Evolutionary conservation across 2,888 invertebrate species (phyloP).

Genomic region (Caenorhabditis zanzibari): DNA sequence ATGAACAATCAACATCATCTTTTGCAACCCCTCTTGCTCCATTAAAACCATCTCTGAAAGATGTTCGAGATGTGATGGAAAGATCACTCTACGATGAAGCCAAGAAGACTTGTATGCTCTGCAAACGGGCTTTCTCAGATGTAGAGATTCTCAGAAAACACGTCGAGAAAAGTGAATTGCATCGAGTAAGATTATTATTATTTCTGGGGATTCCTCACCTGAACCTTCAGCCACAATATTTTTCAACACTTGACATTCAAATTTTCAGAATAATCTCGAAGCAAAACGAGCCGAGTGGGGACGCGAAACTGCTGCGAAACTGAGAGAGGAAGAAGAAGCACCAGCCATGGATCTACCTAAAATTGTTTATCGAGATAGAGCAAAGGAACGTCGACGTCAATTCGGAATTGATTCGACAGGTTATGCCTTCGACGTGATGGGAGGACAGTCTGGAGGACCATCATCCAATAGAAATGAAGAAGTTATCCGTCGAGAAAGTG

Average conservation of each 20-base stretch:
- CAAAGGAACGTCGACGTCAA: conserved; percentile 95
- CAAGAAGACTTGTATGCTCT: conserved; percentile 89
- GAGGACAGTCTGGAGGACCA: conserved; percentile 5
- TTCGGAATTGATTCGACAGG: conserved; percentile 87
- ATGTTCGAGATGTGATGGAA: conserved; percentile 67
- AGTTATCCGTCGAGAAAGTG: conserved; percentile 63
- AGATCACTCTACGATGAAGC: conserved; percentile 82
- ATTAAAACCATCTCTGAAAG: conserved; percentile 22
- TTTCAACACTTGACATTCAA: not conserved
- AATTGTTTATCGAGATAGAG: conserved; percentile 91
- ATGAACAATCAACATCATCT: conserved; percentile 33
- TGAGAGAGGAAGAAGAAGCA: conserved; percentile 70
- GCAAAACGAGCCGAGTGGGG: conserved; percentile 73
- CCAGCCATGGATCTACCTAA: conserved; percentile 51
- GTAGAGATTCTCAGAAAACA: conserved; percentile 92
- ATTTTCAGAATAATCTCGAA: conserved; percentile 75
- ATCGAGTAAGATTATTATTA: conserved; percentile 86
- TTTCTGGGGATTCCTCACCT: not conserved
- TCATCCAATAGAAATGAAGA: conserved; percentile 36
- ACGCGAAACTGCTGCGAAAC: conserved; percentile 54
- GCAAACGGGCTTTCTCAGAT: conserved; percentile 95
- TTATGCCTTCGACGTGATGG: conserved; percentile 55
- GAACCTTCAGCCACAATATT: not conserved
- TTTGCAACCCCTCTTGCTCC: conserved; percentile 2
- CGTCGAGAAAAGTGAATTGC: conserved; percentile 94